Evolutionary conservation across 2,797 vertebrate species (phyloP), one percentile per base, ranked within the genome.

Genomic region (Chromis chromis): DNA sequence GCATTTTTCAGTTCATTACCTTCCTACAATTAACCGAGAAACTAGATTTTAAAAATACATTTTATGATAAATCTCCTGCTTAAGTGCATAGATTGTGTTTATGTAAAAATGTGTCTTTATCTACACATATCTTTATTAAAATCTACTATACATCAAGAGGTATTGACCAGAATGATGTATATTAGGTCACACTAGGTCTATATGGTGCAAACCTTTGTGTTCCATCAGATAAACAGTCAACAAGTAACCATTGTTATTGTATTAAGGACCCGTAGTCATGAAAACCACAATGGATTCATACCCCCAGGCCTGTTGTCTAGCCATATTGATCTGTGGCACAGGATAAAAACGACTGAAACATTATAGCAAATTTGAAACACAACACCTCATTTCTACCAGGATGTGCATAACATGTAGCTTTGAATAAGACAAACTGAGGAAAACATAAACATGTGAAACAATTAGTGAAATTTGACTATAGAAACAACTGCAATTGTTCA

Each of bases 291-390:
- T 53, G 44, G 50, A 55, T 58, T 66, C 1, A 2, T 28, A 3
- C 25, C 80, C 54, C 17, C 17, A 27, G 61, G 77, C 58, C 61
- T 63, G 63, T 48, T 75, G 77, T 84, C 70, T 74, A 21, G 74
- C 48, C 48, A 16, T 78, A 81, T 81, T 75, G 66, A 82, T 84
- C 36, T 33, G 5, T 42, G 17, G 54, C 19, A 17, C 49, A 55
- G 40, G 21, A 77, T 25, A 76, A 42, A 55, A 50, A 36, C 9
- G 17, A 39, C 16, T 39, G 22, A 62, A 59, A 65, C 55, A 55
- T 28, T n/a, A 58, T 21, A 71, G 27, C 24, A 67, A 56, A 65
- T 22, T 14, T 58, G 10, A 40, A 62, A 65, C 16, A 65, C 5
- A 19, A 48, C 12, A 4, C 36, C 22, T 66, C 0, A 19, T 42